These are phyloP conservation scores for Acanthopleura granulata DNA, from an alignment of 2,888 invertebrate genomes.

Conservation along the genomic window DNA sequence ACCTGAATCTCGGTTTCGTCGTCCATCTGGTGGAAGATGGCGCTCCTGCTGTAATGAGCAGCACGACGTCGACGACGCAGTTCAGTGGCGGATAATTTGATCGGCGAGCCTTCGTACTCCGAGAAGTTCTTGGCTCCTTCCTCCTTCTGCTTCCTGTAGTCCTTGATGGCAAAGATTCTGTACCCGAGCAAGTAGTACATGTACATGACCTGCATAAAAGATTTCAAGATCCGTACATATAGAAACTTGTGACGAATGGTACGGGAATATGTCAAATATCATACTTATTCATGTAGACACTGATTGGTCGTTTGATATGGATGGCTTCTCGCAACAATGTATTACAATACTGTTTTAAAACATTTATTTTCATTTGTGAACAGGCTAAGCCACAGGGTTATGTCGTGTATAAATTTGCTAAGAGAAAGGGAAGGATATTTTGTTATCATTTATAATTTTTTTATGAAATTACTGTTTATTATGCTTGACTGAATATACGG, in stretches of 20 bases:
- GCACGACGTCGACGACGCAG: constrained; percentile 45
- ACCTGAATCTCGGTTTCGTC: constrained; percentile 55
- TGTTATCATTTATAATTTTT: no score
- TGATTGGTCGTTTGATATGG: no score
- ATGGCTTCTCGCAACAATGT: no score
- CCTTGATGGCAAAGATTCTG: constrained; percentile 78
- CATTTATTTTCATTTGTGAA: no score
- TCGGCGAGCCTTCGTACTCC: constrained; percentile 1
- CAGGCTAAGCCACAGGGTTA: no score
- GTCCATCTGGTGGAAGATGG: constrained; percentile 53
- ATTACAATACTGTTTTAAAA: no score
- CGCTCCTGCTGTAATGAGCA: constrained; percentile 53
- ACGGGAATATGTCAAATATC: no score
- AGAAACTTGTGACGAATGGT: neutral
- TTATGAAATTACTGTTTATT: no score
- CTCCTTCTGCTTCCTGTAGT: neutral
- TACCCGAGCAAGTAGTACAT: constrained; percentile 99
- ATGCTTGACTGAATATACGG: no score
- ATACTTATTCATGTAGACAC: no score
- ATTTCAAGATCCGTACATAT: neutral
- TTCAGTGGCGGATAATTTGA: constrained; percentile 47
- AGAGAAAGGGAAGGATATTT: no score
- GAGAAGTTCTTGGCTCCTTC: constrained; percentile 19
- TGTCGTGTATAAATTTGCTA: no score
- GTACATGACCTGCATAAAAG: constrained; percentile 86